Evolutionary conservation across 2,888 invertebrate species (phyloP).

Genomic region (Tricholauxania praeusta): DNA sequence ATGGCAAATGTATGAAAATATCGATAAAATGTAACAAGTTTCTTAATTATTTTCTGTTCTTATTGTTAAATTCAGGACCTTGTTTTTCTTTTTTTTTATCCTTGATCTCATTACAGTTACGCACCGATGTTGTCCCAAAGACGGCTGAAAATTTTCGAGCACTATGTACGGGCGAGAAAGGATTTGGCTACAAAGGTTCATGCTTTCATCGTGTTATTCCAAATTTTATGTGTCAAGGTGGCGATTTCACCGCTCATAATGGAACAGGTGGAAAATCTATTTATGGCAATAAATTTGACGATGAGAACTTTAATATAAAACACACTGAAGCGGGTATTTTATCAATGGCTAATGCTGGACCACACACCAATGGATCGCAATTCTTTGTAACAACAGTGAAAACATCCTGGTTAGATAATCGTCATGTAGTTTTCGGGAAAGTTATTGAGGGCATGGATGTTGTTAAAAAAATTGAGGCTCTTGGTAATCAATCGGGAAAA

Average conservation of each 20-base stretch:
- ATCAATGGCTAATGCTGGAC: conserved; percentile 97
- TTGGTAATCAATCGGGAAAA: conserved; percentile 85
- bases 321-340: conserved; percentile 91
- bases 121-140: conserved; percentile 90
- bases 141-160: conserved; percentile 97
- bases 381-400: conserved; percentile 95
- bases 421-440: conserved; percentile 92
- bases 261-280: conserved; percentile 97
- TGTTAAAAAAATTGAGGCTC: conserved; percentile 84
- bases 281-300: conserved; percentile 93
- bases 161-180: conserved; percentile 94
- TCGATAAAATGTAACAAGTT: not conserved
- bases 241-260: conserved; percentile 94
- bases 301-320: conserved; percentile 95
- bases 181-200: conserved; percentile 91
- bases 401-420: conserved; percentile 92
- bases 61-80: not conserved
- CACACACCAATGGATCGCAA: conserved; percentile 95
- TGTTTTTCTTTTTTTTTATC: conserved; percentile 22
- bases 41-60: not conserved
- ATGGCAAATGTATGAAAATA: not conserved
- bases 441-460: conserved; percentile 92
- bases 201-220: conserved; percentile 96
- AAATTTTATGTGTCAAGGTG: conserved; percentile 97
- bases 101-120: conserved; percentile 74